Percentiles rank a stretch among this genome's conserved stretches.
These are phyloP conservation scores for Frankliniella fusca DNA, from an alignment of 2,888 invertebrate species.

Conservation along the genomic window DNA sequence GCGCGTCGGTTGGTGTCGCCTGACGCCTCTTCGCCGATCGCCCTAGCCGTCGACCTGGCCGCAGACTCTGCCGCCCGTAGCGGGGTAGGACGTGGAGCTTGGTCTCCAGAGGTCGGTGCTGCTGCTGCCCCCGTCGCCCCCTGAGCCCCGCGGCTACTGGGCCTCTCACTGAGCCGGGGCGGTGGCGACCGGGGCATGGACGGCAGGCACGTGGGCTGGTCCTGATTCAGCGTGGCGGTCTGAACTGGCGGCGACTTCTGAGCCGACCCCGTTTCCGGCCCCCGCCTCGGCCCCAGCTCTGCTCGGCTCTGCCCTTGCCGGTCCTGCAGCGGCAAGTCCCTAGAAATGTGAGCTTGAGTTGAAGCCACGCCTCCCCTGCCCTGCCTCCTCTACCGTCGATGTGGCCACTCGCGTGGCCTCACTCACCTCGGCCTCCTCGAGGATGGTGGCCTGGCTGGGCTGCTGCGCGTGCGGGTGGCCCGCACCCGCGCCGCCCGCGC, in stretches of 20 bases:
- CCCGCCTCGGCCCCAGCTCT: no score
- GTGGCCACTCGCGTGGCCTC: background rate
- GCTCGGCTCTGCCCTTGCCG: background rate
- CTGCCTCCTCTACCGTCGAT: background rate
- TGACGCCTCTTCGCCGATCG: background rate
- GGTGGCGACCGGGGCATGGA: background rate
- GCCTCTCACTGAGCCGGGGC: background rate
- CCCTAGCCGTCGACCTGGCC: background rate
- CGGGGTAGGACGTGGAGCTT: no score
- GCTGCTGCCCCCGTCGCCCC: background rate
- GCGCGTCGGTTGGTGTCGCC: background rate
- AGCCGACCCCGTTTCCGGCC: no score
- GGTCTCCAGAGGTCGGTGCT: background rate
- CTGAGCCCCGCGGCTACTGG: background rate
- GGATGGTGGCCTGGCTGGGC: constrained; percentile 18
- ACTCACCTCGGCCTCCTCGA: background rate
- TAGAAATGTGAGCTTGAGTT: background rate
- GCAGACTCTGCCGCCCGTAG: no score
- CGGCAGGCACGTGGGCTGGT: background rate
- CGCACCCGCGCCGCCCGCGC: background rate
- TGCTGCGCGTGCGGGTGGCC: constrained; percentile 1
- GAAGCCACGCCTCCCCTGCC: background rate
- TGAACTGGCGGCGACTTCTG: no score
- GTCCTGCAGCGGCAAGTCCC: background rate
- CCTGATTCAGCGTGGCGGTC: no score